Conservation (phyloP, 1,140 invertebrate genomes). For the Globodera rostochiensis region DNA sequence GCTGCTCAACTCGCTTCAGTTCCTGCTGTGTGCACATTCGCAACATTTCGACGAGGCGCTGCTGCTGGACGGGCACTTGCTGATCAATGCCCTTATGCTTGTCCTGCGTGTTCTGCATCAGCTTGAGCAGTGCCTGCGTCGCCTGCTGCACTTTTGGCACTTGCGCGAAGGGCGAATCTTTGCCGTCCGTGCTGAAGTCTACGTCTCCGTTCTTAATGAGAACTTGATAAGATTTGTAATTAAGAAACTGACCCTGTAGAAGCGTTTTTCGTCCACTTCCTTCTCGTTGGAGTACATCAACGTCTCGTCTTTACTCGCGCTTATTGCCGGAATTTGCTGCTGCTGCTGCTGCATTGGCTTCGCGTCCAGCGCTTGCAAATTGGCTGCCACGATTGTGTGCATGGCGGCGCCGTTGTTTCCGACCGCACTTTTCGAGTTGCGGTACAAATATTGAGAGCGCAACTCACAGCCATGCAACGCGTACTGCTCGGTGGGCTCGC, state of each 20-base stretch:
- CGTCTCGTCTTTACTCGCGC: conserved; percentile 36
- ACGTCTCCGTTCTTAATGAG: conserved; percentile 28
- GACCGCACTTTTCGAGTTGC: conserved; percentile 16
- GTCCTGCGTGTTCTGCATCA: conserved; percentile 24
- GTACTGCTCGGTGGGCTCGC: conserved; percentile 17
- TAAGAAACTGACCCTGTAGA: conserved; percentile 37
- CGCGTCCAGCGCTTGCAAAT: conserved; percentile 2
- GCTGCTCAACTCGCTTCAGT: conserved; percentile 37
- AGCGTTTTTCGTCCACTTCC: conserved; percentile 48
- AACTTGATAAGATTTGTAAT: background rate
- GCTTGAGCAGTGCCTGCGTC: conserved; percentile 17
- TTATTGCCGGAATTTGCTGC: background rate
- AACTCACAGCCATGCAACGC: conserved; percentile 24
- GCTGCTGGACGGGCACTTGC: conserved; percentile 26
- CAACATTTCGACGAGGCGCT: conserved; percentile 41
- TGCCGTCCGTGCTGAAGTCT: conserved; percentile 24
- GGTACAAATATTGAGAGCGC: conserved; percentile 37
- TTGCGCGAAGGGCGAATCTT: conserved; percentile 33
- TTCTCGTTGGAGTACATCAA: conserved; percentile 47
- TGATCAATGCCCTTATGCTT: conserved; percentile 41
- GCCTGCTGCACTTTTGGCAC: conserved; percentile 42
- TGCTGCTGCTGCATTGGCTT: background rate
- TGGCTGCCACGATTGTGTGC: conserved; percentile 30
- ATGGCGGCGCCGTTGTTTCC: conserved; percentile 23
- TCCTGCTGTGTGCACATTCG: conserved; percentile 45